These are phyloP conservation scores for Takifugu rubripes DNA, from an alignment of 2,797 vertebrate genomes.

Conservation along the genomic window DNA sequence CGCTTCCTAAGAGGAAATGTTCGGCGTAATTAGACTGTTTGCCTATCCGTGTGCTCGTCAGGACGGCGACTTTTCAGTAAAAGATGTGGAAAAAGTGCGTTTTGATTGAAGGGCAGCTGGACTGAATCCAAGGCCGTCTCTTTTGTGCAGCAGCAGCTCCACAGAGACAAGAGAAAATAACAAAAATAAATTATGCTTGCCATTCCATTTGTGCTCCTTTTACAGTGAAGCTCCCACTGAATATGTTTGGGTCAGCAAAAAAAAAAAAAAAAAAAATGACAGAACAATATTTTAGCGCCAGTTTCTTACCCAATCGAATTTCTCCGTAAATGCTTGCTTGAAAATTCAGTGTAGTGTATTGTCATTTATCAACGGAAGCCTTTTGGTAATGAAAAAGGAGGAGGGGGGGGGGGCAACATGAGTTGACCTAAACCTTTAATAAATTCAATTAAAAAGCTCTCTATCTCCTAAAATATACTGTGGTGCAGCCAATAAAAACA, in stretches of 20 bases:
- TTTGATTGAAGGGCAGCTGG: slow-evolving; percentile 4
- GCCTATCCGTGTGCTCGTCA: not conserved
- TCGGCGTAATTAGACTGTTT: not conserved
- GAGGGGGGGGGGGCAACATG: no score
- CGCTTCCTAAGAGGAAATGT: not conserved
- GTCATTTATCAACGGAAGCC: not conserved
- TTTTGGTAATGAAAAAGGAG: not conserved
- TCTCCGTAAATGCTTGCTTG: not conserved
- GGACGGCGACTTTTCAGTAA: not conserved
- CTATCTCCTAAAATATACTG: not conserved
- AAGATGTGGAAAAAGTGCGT: not conserved
- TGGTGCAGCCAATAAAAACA: not conserved
- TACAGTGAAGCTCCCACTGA: slow-evolving; percentile 5
- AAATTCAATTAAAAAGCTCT: not conserved
- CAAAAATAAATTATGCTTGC: not conserved
- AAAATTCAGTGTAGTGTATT: not conserved
- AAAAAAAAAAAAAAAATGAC: not conserved
- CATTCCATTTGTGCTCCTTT: slow-evolving; percentile 8
- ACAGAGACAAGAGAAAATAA: not conserved
- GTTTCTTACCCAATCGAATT: slow-evolving; percentile 1
- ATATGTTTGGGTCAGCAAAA: slow-evolving; percentile 1
- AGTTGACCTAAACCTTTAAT: not conserved
- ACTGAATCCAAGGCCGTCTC: not conserved
- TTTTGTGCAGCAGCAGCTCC: not conserved
- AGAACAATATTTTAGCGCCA: not conserved